Conservation (phyloP, 1,140 invertebrate species). For the Diabrotica undecimpunctata region DNA sequence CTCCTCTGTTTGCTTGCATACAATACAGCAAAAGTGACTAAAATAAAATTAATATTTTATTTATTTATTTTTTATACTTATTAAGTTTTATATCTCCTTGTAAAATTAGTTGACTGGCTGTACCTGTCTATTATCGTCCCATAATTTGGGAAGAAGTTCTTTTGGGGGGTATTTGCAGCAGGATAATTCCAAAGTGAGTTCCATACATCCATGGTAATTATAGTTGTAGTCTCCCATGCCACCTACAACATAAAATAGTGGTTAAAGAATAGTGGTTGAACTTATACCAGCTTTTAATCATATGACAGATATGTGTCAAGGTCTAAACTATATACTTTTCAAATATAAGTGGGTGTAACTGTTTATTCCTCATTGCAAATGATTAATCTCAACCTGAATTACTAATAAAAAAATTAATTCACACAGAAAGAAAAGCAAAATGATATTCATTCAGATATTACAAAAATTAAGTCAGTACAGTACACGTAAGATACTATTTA, state of each 20-base stretch:
- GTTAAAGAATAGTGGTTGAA: background rate
- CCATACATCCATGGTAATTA: constrained; percentile 61
- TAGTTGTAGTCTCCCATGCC: constrained; percentile 72
- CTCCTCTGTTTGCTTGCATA: constrained; percentile 47
- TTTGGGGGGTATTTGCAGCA: constrained; percentile 60
- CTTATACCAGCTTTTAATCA: too few relatives aligned
- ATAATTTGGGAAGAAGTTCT: constrained; percentile 52
- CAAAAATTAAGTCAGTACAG: too few relatives aligned
- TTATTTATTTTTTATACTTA: background rate
- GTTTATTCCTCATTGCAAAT: too few relatives aligned
- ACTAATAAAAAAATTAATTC: too few relatives aligned
- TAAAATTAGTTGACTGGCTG: background rate
- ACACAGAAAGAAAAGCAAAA: too few relatives aligned
- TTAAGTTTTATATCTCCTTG: too few relatives aligned
- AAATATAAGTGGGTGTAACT: too few relatives aligned
- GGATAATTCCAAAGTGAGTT: constrained; percentile 64
- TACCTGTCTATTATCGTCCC: constrained; percentile 57
- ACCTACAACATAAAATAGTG: constrained; percentile 32
- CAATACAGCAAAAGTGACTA: constrained; percentile 44
- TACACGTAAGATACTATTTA: too few relatives aligned
- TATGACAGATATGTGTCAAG: too few relatives aligned
- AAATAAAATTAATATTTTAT: constrained; percentile 16
- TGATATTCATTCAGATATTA: too few relatives aligned
- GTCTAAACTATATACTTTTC: too few relatives aligned
- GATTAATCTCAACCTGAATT: too few relatives aligned